These are phyloP conservation scores for Drosophila neoperkinsi DNA, from an alignment of 2,888 invertebrate genomes.

Conservation along the genomic window DNA sequence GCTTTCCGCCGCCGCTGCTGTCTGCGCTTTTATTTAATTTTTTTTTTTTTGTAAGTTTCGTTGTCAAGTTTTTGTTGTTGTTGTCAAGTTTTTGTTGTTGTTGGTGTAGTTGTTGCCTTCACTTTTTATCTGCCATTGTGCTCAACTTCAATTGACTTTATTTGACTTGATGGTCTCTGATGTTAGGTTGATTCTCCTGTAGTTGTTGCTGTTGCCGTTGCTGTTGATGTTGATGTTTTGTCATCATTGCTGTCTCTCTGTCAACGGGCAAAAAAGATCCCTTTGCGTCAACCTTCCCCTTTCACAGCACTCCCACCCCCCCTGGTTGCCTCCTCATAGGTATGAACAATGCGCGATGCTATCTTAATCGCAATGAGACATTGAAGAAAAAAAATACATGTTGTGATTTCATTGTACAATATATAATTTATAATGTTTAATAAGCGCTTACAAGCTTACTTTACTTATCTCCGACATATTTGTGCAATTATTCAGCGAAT, in stretches of 20 bases:
- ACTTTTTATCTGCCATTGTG: constrained; percentile 51
- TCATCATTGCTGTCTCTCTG: constrained; percentile 38
- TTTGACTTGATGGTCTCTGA: constrained; percentile 62
- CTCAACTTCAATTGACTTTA: constrained; percentile 75
- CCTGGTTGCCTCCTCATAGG: constrained; percentile 1
- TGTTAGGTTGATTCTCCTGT: constrained; percentile 22
- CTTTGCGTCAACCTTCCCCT: constrained; percentile 21
- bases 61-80: constrained; percentile 10
- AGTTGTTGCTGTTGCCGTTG: constrained; percentile 10
- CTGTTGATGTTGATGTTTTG: constrained; percentile 18
- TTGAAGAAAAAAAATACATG: constrained; percentile 40
- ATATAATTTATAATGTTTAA: constrained; percentile 72
- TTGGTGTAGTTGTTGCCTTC: constrained; percentile 43
- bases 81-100: neutral
- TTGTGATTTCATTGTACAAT: constrained; percentile 62
- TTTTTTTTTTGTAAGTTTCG: constrained; percentile 20
- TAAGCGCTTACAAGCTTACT: constrained; percentile 51
- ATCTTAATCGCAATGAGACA: constrained; percentile 52
- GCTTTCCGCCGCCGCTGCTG: constrained; percentile 43
- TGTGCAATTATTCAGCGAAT: constrained; percentile 4
- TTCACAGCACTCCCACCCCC: neutral
- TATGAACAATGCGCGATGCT: constrained; percentile 59
- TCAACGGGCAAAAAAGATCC: constrained; percentile 35
- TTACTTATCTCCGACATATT: constrained; percentile 16
- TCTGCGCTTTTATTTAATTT: constrained; percentile 74